Evolutionary conservation across 1,140 invertebrate genomes (phyloP).

Genomic region (Macrotrachela quadricornifera): DNA sequence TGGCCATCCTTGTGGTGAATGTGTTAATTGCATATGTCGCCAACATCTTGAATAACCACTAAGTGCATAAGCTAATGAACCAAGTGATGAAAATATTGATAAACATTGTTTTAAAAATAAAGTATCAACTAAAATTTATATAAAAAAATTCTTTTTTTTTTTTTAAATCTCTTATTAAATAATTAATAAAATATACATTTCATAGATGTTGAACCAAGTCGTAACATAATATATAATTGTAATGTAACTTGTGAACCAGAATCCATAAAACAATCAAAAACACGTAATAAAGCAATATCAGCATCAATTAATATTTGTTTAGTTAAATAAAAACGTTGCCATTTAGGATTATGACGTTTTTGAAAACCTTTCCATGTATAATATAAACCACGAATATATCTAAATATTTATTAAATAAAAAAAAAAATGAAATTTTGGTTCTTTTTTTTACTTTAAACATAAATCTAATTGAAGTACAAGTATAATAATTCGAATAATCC

Average conservation of each 20-base stretch:
- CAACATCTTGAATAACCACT: constrained; percentile 3
- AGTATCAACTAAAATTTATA: too few species aligned
- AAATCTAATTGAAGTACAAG: too few species aligned
- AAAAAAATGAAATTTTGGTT: neutral
- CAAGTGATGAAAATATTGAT: constrained; percentile 2
- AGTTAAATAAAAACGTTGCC: constrained; percentile 7
- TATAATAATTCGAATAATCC: too few species aligned
- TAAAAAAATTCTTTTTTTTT: too few species aligned
- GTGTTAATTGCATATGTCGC: constrained; percentile 4
- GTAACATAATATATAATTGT: neutral
- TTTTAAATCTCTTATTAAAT: too few species aligned
- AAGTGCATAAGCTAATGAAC: constrained; percentile 3
- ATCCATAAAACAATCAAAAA: constrained; percentile 5
- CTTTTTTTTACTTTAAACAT: too few species aligned
- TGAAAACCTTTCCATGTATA: constrained; percentile 6
- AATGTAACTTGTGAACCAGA: constrained; percentile 6
- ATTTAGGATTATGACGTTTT: constrained; percentile 3
- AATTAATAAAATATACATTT: too few species aligned
- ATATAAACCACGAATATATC: constrained; percentile 5
- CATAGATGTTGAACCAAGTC: too few species aligned
- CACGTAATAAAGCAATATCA: constrained; percentile 5
- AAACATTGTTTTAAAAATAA: neutral
- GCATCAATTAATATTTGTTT: constrained; percentile 8
- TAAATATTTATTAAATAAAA: neutral
- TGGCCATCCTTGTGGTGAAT: neutral